phyloP scores from a whole-genome alignment of 2,888 invertebrate genomes.

The Tipula helvola region DNA sequence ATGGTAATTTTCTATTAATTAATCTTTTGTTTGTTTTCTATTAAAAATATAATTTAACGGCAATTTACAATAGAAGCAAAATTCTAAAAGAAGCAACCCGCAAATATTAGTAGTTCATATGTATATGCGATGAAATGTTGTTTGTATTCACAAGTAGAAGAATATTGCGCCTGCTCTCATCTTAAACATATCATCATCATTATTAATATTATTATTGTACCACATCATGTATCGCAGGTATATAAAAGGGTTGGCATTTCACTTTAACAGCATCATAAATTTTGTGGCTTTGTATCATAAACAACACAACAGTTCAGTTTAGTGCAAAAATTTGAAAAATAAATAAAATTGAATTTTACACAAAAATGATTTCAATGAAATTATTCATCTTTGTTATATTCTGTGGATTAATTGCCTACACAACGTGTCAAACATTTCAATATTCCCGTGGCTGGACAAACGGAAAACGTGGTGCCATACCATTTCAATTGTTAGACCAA shows the following conservation, averaged over 20 bases:
- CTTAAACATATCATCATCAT: not conserved
- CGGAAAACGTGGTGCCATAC: conserved; percentile 40
- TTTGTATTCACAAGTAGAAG: not conserved
- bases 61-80: not conserved
- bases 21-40: not conserved
- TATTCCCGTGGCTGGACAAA: conserved; percentile 69
- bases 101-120: not conserved
- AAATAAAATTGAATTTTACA: no score
- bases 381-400: not conserved
- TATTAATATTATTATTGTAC: not conserved
- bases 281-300: not conserved
- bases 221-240: not conserved
- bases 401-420: conserved; percentile 27
- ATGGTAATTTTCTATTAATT: not conserved
- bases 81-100: not conserved
- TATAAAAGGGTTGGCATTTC: not conserved
- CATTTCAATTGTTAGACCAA: not conserved
- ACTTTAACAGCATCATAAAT: not conserved
- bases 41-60: not conserved
- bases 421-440: conserved; percentile 57
- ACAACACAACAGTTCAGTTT: not conserved
- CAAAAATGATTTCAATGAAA: not conserved
- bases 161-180: not conserved
- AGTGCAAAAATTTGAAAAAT: not conserved
- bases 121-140: not conserved